A percentile compares a stretch with the other conserved stretches of the same genome.
Evolutionary conservation across 2,113 vertebrate species (phyloP).

Genomic region (Odocoileus hemionus): DNA sequence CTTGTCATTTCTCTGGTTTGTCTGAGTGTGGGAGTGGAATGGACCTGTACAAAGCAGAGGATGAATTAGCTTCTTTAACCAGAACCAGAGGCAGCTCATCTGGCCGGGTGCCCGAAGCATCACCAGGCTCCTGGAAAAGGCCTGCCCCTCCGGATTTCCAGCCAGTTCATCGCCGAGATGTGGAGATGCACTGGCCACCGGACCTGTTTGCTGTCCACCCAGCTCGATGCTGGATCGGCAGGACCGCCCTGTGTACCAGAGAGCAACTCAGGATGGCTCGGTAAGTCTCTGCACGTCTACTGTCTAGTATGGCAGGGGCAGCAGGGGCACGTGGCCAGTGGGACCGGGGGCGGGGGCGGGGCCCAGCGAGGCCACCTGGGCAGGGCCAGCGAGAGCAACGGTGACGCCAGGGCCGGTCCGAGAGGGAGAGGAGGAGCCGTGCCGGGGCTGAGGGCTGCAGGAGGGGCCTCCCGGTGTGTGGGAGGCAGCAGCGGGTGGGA

Average conservation of each 20-base stretch:
- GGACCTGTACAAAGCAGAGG: background rate
- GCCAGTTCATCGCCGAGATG: background rate
- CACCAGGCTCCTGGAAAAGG: background rate
- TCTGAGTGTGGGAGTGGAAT: background rate
- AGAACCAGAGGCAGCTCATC: background rate
- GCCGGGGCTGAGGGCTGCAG: background rate
- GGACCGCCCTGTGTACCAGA: background rate
- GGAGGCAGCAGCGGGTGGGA: background rate
- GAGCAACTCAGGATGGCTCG: background rate
- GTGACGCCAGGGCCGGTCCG: background rate
- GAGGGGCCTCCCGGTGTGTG: background rate
- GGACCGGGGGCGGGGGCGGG: background rate
- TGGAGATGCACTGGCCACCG: no score
- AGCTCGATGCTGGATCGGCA: background rate
- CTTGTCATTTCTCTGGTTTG: background rate
- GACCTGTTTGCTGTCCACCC: background rate
- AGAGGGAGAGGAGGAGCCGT: background rate
- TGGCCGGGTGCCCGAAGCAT: background rate
- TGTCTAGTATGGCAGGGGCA: background rate
- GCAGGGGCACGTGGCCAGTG: background rate
- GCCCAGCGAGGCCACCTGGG: background rate
- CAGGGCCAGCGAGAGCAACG: accelerated
- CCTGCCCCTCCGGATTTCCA: background rate
- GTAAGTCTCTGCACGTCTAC: background rate
- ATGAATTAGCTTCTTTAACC: background rate